Percentiles rank a stretch among this genome's conserved stretches.
These are phyloP conservation scores for Prunella fulvescens DNA, from an alignment of 2,113 vertebrate species.

Conservation along the genomic window DNA sequence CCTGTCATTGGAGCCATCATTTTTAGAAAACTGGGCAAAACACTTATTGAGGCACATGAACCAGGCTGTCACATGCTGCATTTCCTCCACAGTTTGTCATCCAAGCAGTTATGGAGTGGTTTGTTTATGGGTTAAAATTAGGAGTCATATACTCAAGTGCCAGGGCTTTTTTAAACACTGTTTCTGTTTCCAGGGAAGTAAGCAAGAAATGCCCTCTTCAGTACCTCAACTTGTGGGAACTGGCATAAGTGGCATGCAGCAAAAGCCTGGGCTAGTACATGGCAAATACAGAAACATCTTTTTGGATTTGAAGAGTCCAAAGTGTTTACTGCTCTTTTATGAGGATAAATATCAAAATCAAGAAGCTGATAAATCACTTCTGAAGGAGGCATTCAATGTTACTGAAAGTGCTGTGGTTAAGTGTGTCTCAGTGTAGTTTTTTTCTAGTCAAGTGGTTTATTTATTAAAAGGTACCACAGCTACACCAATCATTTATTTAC, in stretches of 20 bases:
- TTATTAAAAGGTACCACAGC: neutral
- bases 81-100: neutral
- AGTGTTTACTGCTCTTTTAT: neutral
- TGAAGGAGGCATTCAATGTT: neutral
- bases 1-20: neutral
- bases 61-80: neutral
- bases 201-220: neutral
- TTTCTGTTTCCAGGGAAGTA: neutral
- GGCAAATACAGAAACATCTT: neutral
- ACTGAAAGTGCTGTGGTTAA: neutral
- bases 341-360: neutral
- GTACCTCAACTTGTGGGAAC: neutral
- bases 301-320: neutral
- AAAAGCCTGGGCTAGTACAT: neutral
- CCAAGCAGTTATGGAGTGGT: neutral
- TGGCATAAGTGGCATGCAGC: neutral
- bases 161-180: neutral
- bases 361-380: neutral
- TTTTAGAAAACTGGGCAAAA: neutral
- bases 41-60: neutral
- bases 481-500: neutral
- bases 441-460: neutral
- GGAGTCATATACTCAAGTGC: neutral
- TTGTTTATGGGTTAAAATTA: neutral
- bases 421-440: neutral